Base-by-base conservation (phyloP, 2,797 vertebrate genomes). In the Sebastes taczanowskii region DNA sequence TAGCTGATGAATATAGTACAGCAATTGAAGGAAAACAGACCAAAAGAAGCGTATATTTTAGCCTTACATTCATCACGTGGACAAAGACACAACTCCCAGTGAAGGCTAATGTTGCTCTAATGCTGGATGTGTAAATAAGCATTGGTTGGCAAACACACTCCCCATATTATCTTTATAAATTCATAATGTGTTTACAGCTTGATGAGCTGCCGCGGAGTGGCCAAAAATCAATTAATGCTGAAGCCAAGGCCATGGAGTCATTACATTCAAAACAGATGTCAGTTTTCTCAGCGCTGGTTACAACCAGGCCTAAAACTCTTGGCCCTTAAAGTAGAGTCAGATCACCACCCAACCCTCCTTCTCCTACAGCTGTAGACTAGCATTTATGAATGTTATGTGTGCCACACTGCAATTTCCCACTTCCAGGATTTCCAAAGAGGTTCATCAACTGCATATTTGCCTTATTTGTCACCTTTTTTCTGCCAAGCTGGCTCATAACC, bases 401-500 rank as follows among this genome's bases (percentile, higher is more conserved):
- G 30, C 82, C 71, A 22, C 71, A 10, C 67, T 67, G 68, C 71
- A 83, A 77, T 86, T 86, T 89, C 61, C 74, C 46, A 70, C 71
- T 84, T 83, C 46, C 10, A 3, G 10, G 63, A 60, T 64, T 80
- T 64, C 78, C 72, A 77, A 83, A 76, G 65, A 73, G 62, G 55
- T 72, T 82, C 72, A 90, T 85, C 78, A 88, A 77, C 79, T 73
- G 73, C 68, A 49, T 78, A 89, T 86, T 63, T 83, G 68, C 71
- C 13, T 4, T 63, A 77, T 89, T 89, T 78, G 72, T 86, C 80
- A 85, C 65, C 64, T 78, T 83, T 46, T 89, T 74, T 80, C 79
- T 89, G 79, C 71, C 74, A 87, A 74, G 59, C 52, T 68, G 71
- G 78, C 78, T 89, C 70, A 84, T 83, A 86, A 86, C 83, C 84